A percentile compares a stretch with the other conserved stretches of the same genome.
phyloP scores from a whole-genome alignment of 1,140 invertebrate species.

The Platorchestia sp. region DNA sequence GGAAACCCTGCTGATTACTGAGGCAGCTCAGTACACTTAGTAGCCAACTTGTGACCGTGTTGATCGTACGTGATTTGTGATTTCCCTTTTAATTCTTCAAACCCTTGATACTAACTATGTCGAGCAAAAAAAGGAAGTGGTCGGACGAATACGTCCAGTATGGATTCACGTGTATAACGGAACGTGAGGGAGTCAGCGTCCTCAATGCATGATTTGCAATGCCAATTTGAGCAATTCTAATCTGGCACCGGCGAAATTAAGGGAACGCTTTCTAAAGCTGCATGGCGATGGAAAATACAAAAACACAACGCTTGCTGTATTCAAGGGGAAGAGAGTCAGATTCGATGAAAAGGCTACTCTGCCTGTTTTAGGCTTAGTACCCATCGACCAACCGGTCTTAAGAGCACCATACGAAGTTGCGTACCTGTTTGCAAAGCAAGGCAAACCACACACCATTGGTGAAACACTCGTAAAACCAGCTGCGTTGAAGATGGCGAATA shows the following conservation, averaged over 20 bases:
- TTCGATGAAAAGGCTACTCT: constrained; percentile 58
- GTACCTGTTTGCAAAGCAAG: constrained; percentile 58
- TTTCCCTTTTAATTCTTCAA: too few species aligned
- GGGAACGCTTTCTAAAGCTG: constrained; percentile 57
- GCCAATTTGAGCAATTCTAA: constrained; percentile 56
- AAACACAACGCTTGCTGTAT: constrained; percentile 60
- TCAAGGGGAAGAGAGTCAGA: constrained; percentile 15
- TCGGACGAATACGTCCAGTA: constrained; percentile 56
- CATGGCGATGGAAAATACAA: constrained; percentile 59
- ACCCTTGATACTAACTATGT: too few species aligned
- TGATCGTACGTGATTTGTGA: too few species aligned
- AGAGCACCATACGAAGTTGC: constrained; percentile 56
- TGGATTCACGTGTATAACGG: constrained; percentile 56
- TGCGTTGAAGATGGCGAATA: constrained; percentile 58
- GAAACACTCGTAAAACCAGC: constrained; percentile 57
- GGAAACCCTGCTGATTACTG: too few species aligned
- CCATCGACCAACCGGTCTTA: constrained; percentile 47
- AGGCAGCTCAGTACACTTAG: too few species aligned
- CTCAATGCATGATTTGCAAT: constrained; percentile 60
- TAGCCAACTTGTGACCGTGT: too few species aligned
- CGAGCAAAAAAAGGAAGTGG: background rate
- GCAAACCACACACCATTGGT: constrained; percentile 58
- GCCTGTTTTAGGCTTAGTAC: constrained; percentile 56
- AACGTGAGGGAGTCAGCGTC: constrained; percentile 52
- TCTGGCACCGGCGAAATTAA: constrained; percentile 56